Base-by-base conservation (phyloP, 2,113 vertebrate genomes). In the Oceanites oceanicus region DNA sequence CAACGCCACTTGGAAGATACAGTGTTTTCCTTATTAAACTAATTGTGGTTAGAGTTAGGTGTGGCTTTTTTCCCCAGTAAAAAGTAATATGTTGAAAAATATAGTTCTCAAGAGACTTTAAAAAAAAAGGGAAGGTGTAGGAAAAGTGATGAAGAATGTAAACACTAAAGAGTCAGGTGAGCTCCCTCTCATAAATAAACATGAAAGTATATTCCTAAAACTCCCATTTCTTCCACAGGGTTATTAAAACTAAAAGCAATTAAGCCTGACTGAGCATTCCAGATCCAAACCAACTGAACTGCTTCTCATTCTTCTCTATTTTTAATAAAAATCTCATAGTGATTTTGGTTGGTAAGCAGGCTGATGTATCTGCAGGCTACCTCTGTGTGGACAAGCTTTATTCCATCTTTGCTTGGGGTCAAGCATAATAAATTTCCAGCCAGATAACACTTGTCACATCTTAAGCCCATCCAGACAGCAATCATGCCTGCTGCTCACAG, bases 391-490 rank as follows among this genome's bases (percentile, higher is more conserved):
- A 96, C 81, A 96, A 76, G 77, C 62, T 93, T 91, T 88, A 85
- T 63, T 93, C 58, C 45, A 16, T 50, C 84, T 95, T 93, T 82
- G 81, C 94, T 95, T 79, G 77, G 90, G 96, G 93, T 97, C 92
- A 94, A 79, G 93, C 66, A 82, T 66, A 71, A 94, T 92, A 90
- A 96, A 96, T 94, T 96, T 94, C 58, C 71, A 96, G 81, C 36
- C 74, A 95, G 87, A 90, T 92, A 96, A 90, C 58, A 90, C 92
- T 82, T 96, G 90, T 95, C 94, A 96, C 77, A 90, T 94, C 94
- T 92, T 86, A 94, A 93, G 74, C 49, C 77, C 53, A 82, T 90
- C 67, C 53, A 94, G 67, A 86, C 85, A 88, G 66, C 50, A 96
- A 95, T 82, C 70, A 58, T 26, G 78, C 62, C 85, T 88, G 81